phyloP scores from a whole-genome alignment of 2,888 invertebrate species.

The Carcina quercana region DNA sequence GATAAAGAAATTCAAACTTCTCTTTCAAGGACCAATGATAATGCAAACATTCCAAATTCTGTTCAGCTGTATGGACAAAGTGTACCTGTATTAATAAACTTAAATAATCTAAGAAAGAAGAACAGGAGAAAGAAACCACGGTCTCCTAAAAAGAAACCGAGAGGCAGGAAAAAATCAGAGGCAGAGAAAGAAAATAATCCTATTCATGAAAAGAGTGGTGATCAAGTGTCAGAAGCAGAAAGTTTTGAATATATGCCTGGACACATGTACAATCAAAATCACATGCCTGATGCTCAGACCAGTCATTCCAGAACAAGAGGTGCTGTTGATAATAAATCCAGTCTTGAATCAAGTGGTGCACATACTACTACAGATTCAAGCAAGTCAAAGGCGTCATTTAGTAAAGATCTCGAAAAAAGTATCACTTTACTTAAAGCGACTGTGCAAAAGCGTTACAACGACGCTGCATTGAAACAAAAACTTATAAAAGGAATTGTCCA shows the following conservation, averaged over 20 bases:
- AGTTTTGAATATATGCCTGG: conserved; percentile 80
- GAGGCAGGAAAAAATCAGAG: conserved; percentile 25
- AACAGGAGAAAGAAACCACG: conserved; percentile 38
- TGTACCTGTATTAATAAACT: conserved; percentile 46
- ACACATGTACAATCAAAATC: conserved; percentile 72
- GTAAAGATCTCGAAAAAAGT: conserved; percentile 76
- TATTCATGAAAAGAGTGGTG: conserved; percentile 41
- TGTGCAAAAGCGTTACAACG: conserved; percentile 74
- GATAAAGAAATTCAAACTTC: conserved; percentile 62
- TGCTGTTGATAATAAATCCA: conserved; percentile 54
- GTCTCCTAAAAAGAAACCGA: conserved; percentile 30
- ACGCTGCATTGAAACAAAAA: conserved; percentile 74
- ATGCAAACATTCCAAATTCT: conserved; percentile 17
- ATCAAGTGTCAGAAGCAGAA: conserved; percentile 72
- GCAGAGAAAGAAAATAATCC: conserved; percentile 28
- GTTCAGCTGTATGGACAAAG: conserved; percentile 24
- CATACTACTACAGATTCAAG: conserved; percentile 60
- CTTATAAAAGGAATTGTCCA: conserved; percentile 78
- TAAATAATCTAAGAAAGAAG: conserved; percentile 47
- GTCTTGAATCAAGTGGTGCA: conserved; percentile 56
- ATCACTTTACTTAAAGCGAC: conserved; percentile 75
- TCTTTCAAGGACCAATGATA: conserved; percentile 28
- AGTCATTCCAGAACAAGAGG: conserved; percentile 25
- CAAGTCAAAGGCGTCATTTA: conserved; percentile 54
- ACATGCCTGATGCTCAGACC: conserved; percentile 31